Evolutionary conservation across 2,113 vertebrate genomes (phyloP).

Genomic region (Nothobranchius furzeri): DNA sequence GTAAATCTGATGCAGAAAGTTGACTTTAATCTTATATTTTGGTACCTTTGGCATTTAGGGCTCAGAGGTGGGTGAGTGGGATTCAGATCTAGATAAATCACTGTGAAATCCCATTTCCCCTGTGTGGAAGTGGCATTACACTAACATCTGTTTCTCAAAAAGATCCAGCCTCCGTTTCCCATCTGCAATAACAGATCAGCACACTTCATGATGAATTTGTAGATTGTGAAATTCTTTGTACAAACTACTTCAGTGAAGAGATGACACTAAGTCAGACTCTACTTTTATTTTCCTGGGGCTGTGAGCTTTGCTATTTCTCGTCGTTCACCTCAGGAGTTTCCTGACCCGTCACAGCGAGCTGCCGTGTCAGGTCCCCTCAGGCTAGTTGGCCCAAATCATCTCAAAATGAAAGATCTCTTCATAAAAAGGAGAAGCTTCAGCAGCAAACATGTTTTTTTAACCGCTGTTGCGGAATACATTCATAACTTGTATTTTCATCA

Average conservation of each 20-base stretch:
- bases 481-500: neutral
- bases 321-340: slow-evolving; percentile 24
- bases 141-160: slow-evolving; percentile 30
- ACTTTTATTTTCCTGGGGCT: slow-evolving; percentile 3
- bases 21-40: slow-evolving; percentile 38
- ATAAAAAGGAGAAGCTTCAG: neutral
- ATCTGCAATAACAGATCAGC: slow-evolving; percentile 25
- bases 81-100: slow-evolving; percentile 32
- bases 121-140: slow-evolving; percentile 50
- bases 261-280: slow-evolving; percentile 29
- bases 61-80: slow-evolving; percentile 25
- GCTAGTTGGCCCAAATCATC: slow-evolving; percentile 2
- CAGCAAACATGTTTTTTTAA: slow-evolving; percentile 2
- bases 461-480: slow-evolving; percentile 2
- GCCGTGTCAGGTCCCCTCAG: slow-evolving; percentile 7
- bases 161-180: slow-evolving; percentile 14
- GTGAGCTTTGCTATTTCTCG: slow-evolving; percentile 13
- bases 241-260: slow-evolving; percentile 20
- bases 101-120: slow-evolving; percentile 29
- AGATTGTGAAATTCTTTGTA: slow-evolving; percentile 1
- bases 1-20: slow-evolving; percentile 26
- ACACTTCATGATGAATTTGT: slow-evolving; percentile 20
- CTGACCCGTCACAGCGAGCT: slow-evolving; percentile 8
- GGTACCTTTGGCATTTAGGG: slow-evolving; percentile 38
- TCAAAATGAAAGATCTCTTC: neutral